Evolutionary conservation across 2,888 invertebrate species (phyloP).

Genomic region (Athalia circularis): DNA sequence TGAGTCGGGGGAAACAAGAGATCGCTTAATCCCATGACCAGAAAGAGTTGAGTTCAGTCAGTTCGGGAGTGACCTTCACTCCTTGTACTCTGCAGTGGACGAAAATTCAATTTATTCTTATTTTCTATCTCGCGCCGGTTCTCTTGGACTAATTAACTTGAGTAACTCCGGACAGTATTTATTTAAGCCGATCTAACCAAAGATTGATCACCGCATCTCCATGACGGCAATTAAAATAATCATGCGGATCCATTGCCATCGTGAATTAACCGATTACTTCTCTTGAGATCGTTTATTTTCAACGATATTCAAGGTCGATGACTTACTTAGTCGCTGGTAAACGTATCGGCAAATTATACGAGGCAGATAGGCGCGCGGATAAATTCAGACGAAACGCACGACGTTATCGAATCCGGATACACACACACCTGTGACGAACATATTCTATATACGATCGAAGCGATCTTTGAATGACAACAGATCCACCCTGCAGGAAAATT

Average conservation of each 20-base stretch:
- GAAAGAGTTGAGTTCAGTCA: not conserved
- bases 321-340: slow-evolving; percentile 2
- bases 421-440: not conserved
- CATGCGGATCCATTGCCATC: slow-evolving; percentile 8
- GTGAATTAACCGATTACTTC: slow-evolving; percentile 18
- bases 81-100: slow-evolving; percentile 2
- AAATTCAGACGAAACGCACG: slow-evolving; percentile 4
- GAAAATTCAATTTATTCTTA: slow-evolving; percentile 14
- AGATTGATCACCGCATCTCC: not conserved
- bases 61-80: slow-evolving; percentile 28
- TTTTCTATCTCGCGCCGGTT: not conserved
- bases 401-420: not conserved
- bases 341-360: not conserved
- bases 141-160: slow-evolving; percentile 24
- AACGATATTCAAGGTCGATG: slow-evolving; percentile 23
- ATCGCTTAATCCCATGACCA: slow-evolving; percentile 16
- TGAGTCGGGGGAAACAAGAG: not conserved
- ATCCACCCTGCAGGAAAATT: slow-evolving; percentile 1
- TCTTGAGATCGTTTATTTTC: not conserved
- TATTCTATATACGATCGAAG: slow-evolving; percentile 4
- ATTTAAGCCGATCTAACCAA: slow-evolving; percentile 13
- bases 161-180: slow-evolving; percentile 20
- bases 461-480: not conserved
- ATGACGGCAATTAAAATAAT: slow-evolving; percentile 33
- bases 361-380: not conserved